Evolutionary conservation across 1,140 invertebrate genomes (phyloP).

Genomic region (Tribolium madens): DNA sequence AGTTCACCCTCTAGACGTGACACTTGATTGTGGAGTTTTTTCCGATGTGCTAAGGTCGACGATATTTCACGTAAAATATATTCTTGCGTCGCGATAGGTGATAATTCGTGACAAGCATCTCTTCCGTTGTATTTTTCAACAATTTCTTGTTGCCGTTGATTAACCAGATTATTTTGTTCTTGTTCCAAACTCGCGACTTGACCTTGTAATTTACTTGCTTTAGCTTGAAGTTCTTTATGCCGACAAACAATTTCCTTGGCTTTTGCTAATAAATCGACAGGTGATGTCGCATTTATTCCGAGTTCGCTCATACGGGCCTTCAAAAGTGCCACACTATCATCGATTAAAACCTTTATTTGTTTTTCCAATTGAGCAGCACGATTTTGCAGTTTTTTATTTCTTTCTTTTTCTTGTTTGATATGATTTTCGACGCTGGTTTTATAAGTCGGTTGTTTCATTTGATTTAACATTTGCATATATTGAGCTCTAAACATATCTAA

Average conservation of each 20-base stretch:
- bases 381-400: constrained; percentile 82
- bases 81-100: constrained; percentile 79
- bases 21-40: constrained; percentile 84
- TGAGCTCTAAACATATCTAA: constrained; percentile 87
- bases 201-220: constrained; percentile 83
- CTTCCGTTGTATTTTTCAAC: constrained; percentile 73
- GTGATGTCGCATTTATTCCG: constrained; percentile 85
- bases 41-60: constrained; percentile 82
- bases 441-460: constrained; percentile 85
- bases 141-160: constrained; percentile 76
- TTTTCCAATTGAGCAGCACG: constrained; percentile 88
- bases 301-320: constrained; percentile 92
- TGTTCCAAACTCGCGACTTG: constrained; percentile 79
- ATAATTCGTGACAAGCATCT: constrained; percentile 69
- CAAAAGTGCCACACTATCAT: constrained; percentile 90
- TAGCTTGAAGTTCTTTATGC: constrained; percentile 91
- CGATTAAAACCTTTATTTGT: constrained; percentile 90
- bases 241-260: constrained; percentile 93
- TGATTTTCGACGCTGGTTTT: constrained; percentile 78
- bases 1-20: constrained; percentile 81
- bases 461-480: constrained; percentile 83
- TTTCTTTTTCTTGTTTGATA: constrained; percentile 86
- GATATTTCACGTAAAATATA: constrained; percentile 88
- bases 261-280: constrained; percentile 86
- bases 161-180: constrained; percentile 78